A percentile compares a stretch with the other conserved stretches of the same genome.
Evolutionary conservation across 2,797 vertebrate species (phyloP).

Genomic region (Centropyge bicolor): DNA sequence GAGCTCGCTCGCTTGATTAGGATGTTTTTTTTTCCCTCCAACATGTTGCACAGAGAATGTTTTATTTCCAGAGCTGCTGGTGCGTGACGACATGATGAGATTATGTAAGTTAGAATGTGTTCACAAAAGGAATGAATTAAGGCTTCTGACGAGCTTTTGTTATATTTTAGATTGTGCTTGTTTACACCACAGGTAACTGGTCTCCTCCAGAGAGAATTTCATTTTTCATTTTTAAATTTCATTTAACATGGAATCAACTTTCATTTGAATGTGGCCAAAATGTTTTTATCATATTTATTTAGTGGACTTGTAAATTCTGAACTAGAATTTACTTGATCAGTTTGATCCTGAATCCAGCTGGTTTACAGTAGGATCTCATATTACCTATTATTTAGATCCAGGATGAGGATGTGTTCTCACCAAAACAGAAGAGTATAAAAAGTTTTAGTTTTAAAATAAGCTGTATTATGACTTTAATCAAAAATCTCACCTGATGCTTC

Average conservation of each 20-base stretch:
- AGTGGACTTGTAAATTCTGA: background rate
- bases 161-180: background rate
- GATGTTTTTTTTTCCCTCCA: slow-evolving; percentile 23
- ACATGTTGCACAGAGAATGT: slow-evolving; percentile 23
- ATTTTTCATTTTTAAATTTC: too few species aligned
- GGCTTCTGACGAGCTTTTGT: background rate
- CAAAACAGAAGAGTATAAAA: too few species aligned
- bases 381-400: background rate
- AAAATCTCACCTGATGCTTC: too few species aligned
- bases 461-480: too few species aligned
- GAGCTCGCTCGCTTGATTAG: slow-evolving; percentile 62
- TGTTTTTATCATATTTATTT: background rate
- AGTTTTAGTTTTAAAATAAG: too few species aligned
- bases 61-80: slow-evolving; percentile 37
- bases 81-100: slow-evolving; percentile 38
- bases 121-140: slow-evolving; percentile 33
- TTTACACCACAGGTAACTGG: background rate
- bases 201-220: background rate
- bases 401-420: background rate
- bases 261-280: background rate
- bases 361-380: background rate
- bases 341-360: background rate
- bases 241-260: too few species aligned
- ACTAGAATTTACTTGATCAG: background rate
- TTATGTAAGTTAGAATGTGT: slow-evolving; percentile 46